Base-by-base conservation (phyloP, 2,888 invertebrate species). In the Drosophila paramelanica region DNA sequence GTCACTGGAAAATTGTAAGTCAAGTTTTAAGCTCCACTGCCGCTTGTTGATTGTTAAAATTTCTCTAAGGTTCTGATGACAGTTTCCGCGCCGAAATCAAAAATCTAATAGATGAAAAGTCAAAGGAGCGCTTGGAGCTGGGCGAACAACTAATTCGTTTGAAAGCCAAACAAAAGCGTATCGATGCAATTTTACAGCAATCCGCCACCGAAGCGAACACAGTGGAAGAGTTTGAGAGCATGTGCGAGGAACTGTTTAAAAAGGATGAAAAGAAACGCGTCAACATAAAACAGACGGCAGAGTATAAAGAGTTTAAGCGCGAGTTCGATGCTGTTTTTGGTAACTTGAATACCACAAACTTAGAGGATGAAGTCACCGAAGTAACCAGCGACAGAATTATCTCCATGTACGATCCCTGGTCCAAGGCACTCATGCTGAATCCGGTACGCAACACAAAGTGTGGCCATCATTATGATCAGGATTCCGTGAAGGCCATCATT, bases 331-430 rank as follows among this genome's bases (percentile, higher is more conserved):
- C 14, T 5, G 13, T 10, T 5, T 0, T 13, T 33, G 36, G 23
- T 8, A 25, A 23, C 1, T 4, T 8, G 10, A 43, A 17, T 27
- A 23, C 2, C n/a, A 10, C 41, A 11, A 53, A 25, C 7, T 5
- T 8, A 0, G 17, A 13, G 8, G 49, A 14, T 10, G 59, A 64
- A 38, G 50, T 36, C 3, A n/a, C 45, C 7, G 60, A 52, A 43
- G n/a, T 50, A 7, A 6, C 14, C 14, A 62, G 50, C 3, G 46
- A 14, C 6, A 41, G 31, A 10, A 31, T 25, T 5, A 14, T 60
- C 25, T 72, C 79, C 6, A 55, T 82, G 42, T 53, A 55, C 14
- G 79, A 81, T 45, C 82, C 81, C 0, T 81, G 81, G 82, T 56
- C 79, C 1, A 79, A 67, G 43, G 39, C 14, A 2, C 27, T 72